phyloP scores from a whole-genome alignment of 2,113 vertebrate species.

The Poeciliopsis occidentalis region DNA sequence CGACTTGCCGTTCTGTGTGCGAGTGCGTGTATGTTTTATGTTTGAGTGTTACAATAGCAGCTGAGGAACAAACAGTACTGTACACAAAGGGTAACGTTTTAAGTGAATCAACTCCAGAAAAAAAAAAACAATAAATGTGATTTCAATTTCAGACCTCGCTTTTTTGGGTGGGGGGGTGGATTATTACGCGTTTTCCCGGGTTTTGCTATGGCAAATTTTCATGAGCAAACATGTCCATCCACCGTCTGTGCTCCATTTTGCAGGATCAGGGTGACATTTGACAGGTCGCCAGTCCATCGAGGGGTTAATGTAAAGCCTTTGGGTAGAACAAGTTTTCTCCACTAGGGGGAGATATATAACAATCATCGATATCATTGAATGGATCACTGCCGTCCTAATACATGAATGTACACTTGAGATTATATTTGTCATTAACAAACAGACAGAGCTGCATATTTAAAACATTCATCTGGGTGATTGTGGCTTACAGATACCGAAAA shows the following conservation, averaged over 20 bases:
- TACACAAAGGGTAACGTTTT: constrained; percentile 73
- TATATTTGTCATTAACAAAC: not conserved
- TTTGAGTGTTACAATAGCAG: constrained; percentile 31
- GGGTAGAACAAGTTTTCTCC: constrained; percentile 2
- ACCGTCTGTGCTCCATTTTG: too few relatives aligned
- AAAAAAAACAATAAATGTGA: constrained; percentile 83
- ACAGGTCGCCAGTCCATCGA: too few relatives aligned
- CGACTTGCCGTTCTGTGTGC: constrained; percentile 50
- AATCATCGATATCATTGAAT: not conserved
- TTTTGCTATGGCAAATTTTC: not conserved
- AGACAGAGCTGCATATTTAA: too few relatives aligned
- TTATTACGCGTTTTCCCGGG: not conserved
- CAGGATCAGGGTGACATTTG: too few relatives aligned
- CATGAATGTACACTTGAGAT: not conserved
- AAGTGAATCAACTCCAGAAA: constrained; percentile 77
- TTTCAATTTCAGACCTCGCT: constrained; percentile 64
- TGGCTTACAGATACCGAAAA: too few relatives aligned
- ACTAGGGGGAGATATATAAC: constrained; percentile 44
- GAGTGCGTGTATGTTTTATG: constrained; percentile 17
- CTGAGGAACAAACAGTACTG: constrained; percentile 62
- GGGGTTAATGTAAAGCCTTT: too few relatives aligned
- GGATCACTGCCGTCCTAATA: not conserved
- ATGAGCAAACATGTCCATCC: too few relatives aligned
- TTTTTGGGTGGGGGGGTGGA: too few relatives aligned
- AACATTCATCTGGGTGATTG: too few relatives aligned